Conservation (phyloP, 1,140 invertebrate species). For the Orussus abietinus region DNA sequence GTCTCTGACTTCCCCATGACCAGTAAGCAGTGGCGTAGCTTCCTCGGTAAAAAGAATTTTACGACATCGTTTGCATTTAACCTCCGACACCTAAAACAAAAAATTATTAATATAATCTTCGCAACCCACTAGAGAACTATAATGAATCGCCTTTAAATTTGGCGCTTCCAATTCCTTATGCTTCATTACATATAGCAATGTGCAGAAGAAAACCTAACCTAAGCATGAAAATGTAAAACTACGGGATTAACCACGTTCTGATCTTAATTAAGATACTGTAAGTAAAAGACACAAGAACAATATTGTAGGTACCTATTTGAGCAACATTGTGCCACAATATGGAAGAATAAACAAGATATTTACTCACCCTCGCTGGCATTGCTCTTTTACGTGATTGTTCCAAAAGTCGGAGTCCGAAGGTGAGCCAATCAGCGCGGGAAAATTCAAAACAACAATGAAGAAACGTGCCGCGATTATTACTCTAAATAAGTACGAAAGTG, state of each 20-base stretch:
- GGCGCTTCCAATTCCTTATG: too few species aligned
- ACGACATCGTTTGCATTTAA: conserved; percentile 41
- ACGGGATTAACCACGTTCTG: too few species aligned
- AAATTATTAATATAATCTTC: background rate
- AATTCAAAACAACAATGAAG: conserved; percentile 20
- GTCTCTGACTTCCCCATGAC: conserved; percentile 30
- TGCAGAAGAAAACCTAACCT: too few species aligned
- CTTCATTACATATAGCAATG: too few species aligned
- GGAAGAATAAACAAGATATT: too few species aligned
- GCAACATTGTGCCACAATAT: too few species aligned
- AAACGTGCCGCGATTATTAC: conserved; percentile 1
- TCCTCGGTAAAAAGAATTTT: conserved; percentile 35
- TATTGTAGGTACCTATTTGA: too few species aligned
- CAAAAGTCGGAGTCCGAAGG: conserved; percentile 1
- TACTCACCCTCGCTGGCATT: conserved; percentile 21
- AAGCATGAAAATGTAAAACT: too few species aligned
- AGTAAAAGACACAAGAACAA: too few species aligned
- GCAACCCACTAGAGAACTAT: too few species aligned
- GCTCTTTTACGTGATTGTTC: conserved; percentile 2
- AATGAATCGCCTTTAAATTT: too few species aligned
- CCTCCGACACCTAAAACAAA: conserved; percentile 29
- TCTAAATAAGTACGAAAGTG: conserved; percentile 26
- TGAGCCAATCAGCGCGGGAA: conserved; percentile 16
- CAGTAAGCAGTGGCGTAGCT: conserved; percentile 27
- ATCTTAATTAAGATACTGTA: too few species aligned